Conservation (phyloP, 2,888 invertebrate species). For the Pyrrhia umbra region DNA sequence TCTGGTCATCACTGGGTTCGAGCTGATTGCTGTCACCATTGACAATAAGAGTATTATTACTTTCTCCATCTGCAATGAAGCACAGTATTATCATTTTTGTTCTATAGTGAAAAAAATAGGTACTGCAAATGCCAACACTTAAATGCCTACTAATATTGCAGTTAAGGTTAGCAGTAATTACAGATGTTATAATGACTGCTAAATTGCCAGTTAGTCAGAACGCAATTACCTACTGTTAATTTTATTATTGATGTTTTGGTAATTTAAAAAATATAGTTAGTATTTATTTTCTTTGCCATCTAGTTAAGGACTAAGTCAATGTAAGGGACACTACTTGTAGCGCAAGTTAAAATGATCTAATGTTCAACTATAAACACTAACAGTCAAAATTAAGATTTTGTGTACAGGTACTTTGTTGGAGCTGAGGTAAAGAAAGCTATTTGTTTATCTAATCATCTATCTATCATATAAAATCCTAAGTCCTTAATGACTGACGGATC, state of each 20-base stretch:
- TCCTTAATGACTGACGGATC: too few relatives aligned
- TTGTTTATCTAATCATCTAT: too few relatives aligned
- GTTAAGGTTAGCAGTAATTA: neutral
- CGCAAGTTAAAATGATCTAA: too few relatives aligned
- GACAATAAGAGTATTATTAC: conserved; percentile 65
- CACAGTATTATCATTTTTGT: neutral
- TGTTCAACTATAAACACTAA: too few relatives aligned
- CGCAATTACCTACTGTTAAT: neutral
- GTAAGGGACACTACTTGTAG: too few relatives aligned
- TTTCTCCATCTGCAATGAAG: conserved; percentile 77
- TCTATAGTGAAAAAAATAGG: neutral
- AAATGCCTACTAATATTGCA: neutral
- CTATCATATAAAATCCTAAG: too few relatives aligned
- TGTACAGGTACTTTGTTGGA: too few relatives aligned
- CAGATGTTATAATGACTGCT: neutral
- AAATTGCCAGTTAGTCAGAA: neutral
- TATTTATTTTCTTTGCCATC: too few relatives aligned
- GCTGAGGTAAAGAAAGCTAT: too few relatives aligned
- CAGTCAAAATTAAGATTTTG: too few relatives aligned
- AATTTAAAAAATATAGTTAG: neutral
- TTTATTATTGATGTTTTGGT: neutral
- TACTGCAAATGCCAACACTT: neutral
- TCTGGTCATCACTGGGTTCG: conserved; percentile 76
- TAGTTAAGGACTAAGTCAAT: too few relatives aligned
- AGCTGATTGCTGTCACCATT: conserved; percentile 58